Percentiles rank a stretch among this genome's conserved stretches.
Conservation (phyloP, 2,888 invertebrate species). For the Lasioglossum oenotherae region DNA sequence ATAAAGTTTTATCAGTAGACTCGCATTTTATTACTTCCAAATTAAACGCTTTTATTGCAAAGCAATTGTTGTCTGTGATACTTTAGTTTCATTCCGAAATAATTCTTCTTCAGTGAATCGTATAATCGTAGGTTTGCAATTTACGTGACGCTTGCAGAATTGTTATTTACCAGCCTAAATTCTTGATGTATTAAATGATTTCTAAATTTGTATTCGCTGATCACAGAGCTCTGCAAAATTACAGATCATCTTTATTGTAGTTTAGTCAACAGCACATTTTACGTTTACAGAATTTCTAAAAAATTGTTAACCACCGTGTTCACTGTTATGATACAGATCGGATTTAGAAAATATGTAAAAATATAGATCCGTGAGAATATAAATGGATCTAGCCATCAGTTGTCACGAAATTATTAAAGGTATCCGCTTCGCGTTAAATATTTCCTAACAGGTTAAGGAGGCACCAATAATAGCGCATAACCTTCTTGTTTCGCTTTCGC, state of each 20-base stretch:
- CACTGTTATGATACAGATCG: no score
- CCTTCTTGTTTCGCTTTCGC: not conserved
- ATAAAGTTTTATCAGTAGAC: not conserved
- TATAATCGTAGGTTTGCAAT: not conserved
- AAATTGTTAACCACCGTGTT: no score
- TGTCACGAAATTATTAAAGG: not conserved
- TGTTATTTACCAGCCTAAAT: not conserved
- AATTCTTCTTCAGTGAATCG: not conserved
- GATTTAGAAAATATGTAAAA: not conserved
- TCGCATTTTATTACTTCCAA: not conserved
- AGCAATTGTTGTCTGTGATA: not conserved
- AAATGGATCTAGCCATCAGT: not conserved
- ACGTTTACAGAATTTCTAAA: not conserved
- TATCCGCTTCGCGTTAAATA: not conserved
- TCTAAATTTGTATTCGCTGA: not conserved
- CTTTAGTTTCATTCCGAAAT: not conserved
- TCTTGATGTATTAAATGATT: not conserved
- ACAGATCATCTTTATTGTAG: not conserved
- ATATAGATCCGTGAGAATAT: not conserved
- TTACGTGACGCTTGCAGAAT: not conserved
- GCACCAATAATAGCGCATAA: not conserved
- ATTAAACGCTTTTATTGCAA: not conserved
- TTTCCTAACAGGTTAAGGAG: not conserved
- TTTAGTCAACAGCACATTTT: not conserved
- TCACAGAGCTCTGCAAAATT: not conserved